These are phyloP conservation scores for Hepsetus odoe DNA, from an alignment of 2,113 vertebrate genomes.

Conservation along the genomic window DNA sequence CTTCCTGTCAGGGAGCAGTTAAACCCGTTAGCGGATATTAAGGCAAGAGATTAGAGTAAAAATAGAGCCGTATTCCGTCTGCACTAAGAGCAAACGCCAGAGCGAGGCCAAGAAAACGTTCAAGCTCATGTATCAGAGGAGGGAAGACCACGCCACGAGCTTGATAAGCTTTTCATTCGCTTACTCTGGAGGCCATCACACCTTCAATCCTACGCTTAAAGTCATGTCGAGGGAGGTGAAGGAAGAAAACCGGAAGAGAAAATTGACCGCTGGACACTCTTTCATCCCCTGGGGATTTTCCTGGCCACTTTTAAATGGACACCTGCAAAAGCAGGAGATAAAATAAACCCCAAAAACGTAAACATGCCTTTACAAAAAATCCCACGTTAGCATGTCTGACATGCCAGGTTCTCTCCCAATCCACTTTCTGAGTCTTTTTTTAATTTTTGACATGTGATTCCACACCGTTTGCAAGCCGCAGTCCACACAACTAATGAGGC, in stretches of 20 bases:
- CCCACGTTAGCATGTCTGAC: too few relatives aligned
- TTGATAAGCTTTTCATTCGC: not conserved
- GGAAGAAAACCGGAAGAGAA: too few relatives aligned
- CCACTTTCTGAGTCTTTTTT: too few relatives aligned
- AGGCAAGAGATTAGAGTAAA: conserved; percentile 35
- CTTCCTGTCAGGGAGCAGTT: conserved; percentile 30
- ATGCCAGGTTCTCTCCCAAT: too few relatives aligned
- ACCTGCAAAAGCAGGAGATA: not conserved
- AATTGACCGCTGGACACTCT: not conserved
- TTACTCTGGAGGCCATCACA: not conserved
- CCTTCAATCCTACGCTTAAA: not conserved
- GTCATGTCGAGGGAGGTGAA: not conserved
- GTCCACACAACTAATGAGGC: too few relatives aligned
- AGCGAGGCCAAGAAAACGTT: not conserved
- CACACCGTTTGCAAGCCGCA: too few relatives aligned
- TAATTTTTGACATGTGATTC: too few relatives aligned
- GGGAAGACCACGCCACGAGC: not conserved
- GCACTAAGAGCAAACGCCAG: not conserved
- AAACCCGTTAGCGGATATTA: conserved; percentile 40
- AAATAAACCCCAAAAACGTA: too few relatives aligned
- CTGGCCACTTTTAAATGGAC: not conserved
- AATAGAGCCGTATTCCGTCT: conserved; percentile 22
- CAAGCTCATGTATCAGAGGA: not conserved
- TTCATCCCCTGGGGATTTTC: not conserved
- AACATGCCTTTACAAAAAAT: too few relatives aligned